Base-by-base conservation (phyloP, 37 sponge, comb jelly and placozoan genomes). In the Hexactinellida sp. region DNA sequence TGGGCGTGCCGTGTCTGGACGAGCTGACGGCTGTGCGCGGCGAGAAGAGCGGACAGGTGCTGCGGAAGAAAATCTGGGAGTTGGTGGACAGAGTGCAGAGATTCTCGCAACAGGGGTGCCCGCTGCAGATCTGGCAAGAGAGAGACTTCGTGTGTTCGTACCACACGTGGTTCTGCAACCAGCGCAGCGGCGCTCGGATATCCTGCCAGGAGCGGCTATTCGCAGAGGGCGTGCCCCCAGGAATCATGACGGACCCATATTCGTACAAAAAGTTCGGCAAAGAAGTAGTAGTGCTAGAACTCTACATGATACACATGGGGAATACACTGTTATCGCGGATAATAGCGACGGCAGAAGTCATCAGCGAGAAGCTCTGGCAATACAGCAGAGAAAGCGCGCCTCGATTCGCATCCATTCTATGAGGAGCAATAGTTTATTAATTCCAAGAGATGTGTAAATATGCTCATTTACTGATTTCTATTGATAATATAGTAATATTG, bases 301-400 rank as follows among this genome's bases (percentile, higher is more conserved):
- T 63, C 3, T 63, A 63, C 76, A 10, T 63, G 76, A 63, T 63
- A 25, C 76, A 63, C 34, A 63, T 63, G 76, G 34, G 76, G 34
- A 23, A n/a, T n/a, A 63, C 76, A n/a, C 3, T 21, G 5, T 7
- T 63, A 7, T 25, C 1, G 3, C 1, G 30, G 34, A 23, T 63
- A 7, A n/a, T 63, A n/a, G 21, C 76, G 13, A 10, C 3, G 3
- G 76, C 76, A 7, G 76, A 63, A 63, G 3, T 63, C 1, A 63
- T 63, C 13, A 63, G 76, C 13, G 76, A 63, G 76, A 63, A 63
- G 76, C 34, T 63, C 25, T 63, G 76, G 76, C 76, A 63, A 23
- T 23, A 25, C 19, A 63, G 76, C 13, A 63, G 76, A n/a, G 76
- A 63, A n/a, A 21, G 19, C 3, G 28, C 76, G 5, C 76, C 76